phyloP scores from a whole-genome alignment of 1,140 invertebrate species.

The Ephestia elutella region DNA sequence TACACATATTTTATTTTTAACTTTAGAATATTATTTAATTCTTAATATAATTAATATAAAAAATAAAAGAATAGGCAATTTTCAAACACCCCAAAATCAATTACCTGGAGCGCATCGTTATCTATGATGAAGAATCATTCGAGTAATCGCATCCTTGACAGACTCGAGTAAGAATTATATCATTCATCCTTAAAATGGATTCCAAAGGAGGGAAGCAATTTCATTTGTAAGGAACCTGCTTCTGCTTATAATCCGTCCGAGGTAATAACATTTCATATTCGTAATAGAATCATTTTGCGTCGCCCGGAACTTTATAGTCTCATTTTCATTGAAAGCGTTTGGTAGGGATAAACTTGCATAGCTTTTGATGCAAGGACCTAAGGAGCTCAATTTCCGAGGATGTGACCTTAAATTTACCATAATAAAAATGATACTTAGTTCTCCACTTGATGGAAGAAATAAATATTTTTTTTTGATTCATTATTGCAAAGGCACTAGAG shows the following conservation, averaged over 20 bases:
- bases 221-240: constrained; percentile 73
- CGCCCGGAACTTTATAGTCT: constrained; percentile 71
- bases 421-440: too few relatives aligned
- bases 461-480: too few relatives aligned
- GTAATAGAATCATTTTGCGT: constrained; percentile 73
- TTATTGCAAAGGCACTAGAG: too few relatives aligned
- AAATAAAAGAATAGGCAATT: background rate
- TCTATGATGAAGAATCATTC: constrained; percentile 5
- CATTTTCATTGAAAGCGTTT: constrained; percentile 72
- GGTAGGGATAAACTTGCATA: constrained; percentile 69
- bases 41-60: too few relatives aligned
- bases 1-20: too few relatives aligned
- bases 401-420: constrained; percentile 16
- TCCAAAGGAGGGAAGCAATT: constrained; percentile 72
- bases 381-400: constrained; percentile 57
- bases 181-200: constrained; percentile 73
- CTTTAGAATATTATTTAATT: too few relatives aligned
- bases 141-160: constrained; percentile 13
- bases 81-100: background rate
- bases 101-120: background rate
- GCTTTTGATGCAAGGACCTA: constrained; percentile 58
- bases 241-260: constrained; percentile 72
- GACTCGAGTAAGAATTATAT: constrained; percentile 66
- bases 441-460: too few relatives aligned
- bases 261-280: constrained; percentile 75